These are phyloP conservation scores for Martes martes DNA, from an alignment of 2,113 vertebrate species.

Conservation along the genomic window DNA sequence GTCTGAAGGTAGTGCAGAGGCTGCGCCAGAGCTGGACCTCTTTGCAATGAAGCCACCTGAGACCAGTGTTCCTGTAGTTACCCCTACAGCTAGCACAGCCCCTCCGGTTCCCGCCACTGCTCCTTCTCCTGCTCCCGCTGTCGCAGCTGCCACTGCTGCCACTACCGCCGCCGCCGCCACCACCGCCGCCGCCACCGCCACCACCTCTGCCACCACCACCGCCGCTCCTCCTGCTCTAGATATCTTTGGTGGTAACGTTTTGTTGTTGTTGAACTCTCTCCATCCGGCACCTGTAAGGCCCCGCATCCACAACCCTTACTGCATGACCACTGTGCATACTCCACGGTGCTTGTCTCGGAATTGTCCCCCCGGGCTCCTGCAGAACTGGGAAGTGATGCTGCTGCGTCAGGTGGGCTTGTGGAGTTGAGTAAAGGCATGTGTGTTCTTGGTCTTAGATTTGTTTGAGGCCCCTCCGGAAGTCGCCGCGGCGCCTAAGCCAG, in stretches of 20 bases:
- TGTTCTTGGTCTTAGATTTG: slow-evolving; percentile 98
- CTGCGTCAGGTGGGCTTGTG: slow-evolving; percentile 43
- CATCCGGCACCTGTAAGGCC: slow-evolving; percentile 60
- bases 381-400: slow-evolving; percentile 45
- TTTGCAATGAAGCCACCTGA: slow-evolving; percentile 98
- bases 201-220: slow-evolving; percentile 73
- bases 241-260: slow-evolving; percentile 99
- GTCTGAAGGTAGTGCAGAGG: slow-evolving; percentile 95
- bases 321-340: slow-evolving; percentile 71
- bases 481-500: slow-evolving; percentile 93
- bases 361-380: background rate
- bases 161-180: slow-evolving; percentile 78
- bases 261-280: slow-evolving; percentile 69
- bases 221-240: slow-evolving; percentile 92
- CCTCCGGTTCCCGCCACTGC: slow-evolving; percentile 86
- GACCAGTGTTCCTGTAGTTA: slow-evolving; percentile 89
- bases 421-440: slow-evolving; percentile 81
- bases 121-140: slow-evolving; percentile 88
- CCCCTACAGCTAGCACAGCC: slow-evolving; percentile 89
- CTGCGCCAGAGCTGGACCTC: slow-evolving; percentile 97
- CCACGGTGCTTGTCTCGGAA: slow-evolving; percentile 52
- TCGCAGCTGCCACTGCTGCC: slow-evolving; percentile 80
- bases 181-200: slow-evolving; percentile 61
- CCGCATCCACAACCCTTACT: slow-evolving; percentile 27
- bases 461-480: slow-evolving; percentile 97